Evolutionary conservation across 1,140 invertebrate species (phyloP), one percentile per base, ranked within the genome.

Genomic region (Dendrolimus punctatus): DNA sequence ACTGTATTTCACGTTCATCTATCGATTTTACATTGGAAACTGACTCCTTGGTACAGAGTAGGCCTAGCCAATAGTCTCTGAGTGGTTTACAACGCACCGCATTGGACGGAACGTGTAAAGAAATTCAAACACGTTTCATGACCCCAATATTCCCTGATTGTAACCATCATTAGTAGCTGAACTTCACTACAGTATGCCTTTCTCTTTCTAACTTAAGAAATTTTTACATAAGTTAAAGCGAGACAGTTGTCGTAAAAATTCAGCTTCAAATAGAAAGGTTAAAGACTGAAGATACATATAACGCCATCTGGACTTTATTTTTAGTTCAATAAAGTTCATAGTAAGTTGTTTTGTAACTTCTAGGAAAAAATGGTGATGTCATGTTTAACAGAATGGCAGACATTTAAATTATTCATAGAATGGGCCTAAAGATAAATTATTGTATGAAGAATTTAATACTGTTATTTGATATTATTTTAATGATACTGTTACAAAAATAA

Each of bases 101-200:
- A 85, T 85, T 85, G 82, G 82, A 81, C 66, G 67, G 70, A 60
- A 80, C 76, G 71, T 73, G 75, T 76, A 82, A 82, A 76, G 78
- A 82, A 81, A 85, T 85, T 83, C 75, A 83, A 85, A 85, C 78
- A 76, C 78, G 79, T 80, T 74, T 72, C 64, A 68, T 85, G 76
- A 85, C 81, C 81, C 73, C 76, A 71, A 77, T 80, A 71, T 71
- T 53, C 64, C 62, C 64, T 62, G 43, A 41, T 53, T 56, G 58
- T 62, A 51, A 64, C 55, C 61, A 53, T 58, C 55, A 59, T 56
- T 64, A 60, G 66, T 58, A 61, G 68, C 23, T 23, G 23, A 23
- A 23, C 23, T 23, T 62, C 66, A 61, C 46, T 51, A 54, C 55
- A 37, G 39, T 70, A 67, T 57, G 57, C 60, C 54, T 62, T 48